phyloP scores from a whole-genome alignment of 2,113 vertebrate genomes.

The Psilopsiagon aurifrons region DNA sequence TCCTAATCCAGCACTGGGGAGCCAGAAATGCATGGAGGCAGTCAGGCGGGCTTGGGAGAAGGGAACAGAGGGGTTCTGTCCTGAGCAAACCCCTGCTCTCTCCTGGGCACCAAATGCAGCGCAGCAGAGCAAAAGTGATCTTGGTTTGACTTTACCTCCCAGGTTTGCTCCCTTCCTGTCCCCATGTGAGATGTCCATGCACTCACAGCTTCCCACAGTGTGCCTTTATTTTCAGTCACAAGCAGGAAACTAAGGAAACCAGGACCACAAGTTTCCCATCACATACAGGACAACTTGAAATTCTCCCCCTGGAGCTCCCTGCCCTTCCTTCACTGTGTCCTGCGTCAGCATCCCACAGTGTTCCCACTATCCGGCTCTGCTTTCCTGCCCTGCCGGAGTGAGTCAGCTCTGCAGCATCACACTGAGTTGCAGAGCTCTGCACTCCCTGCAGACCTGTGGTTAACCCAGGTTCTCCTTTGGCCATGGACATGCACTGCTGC shows the following conservation, averaged over 20 bases:
- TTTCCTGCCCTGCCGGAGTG: neutral
- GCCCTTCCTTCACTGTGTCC: neutral
- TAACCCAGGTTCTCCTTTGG: neutral
- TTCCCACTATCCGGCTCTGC: neutral
- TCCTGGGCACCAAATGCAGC: neutral
- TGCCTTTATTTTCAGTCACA: neutral
- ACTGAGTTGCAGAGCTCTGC: neutral
- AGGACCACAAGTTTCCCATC: neutral
- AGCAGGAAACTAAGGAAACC: neutral
- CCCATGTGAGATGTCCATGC: rapidly evolving
- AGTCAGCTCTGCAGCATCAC: neutral
- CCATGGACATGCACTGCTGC: neutral
- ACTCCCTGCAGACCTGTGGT: neutral
- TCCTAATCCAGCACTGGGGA: neutral
- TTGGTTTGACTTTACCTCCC: neutral
- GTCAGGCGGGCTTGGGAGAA: neutral
- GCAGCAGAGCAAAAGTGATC: neutral
- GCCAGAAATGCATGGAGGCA: neutral
- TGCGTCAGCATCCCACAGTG: neutral
- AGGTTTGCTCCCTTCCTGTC: neutral
- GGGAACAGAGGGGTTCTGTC: neutral
- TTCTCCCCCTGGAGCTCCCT: neutral
- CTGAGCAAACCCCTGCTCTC: neutral
- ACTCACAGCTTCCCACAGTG: neutral
- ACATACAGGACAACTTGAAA: neutral